Conservation (phyloP, 2,113 vertebrate species). For the Telmatochromis sp. region DNA sequence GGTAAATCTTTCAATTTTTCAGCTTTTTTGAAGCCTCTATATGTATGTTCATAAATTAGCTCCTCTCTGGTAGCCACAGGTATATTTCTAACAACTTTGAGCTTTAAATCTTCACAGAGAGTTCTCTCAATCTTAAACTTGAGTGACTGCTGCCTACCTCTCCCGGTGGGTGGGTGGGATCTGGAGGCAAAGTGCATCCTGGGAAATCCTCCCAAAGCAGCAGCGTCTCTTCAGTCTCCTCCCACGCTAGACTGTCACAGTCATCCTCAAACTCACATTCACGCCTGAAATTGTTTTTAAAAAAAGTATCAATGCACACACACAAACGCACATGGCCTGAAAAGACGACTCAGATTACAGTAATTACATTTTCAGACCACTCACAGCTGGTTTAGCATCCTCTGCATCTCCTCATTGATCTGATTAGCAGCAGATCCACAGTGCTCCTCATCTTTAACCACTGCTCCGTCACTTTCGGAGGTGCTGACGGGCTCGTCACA, state of each 20-base stretch:
- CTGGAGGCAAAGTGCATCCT: slow-evolving; percentile 83
- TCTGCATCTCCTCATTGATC: slow-evolving; percentile 75
- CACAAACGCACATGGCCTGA: not conserved
- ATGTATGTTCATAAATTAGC: not conserved
- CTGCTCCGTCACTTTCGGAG: slow-evolving; percentile 64
- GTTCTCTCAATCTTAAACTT: not conserved
- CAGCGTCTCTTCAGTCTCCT: slow-evolving; percentile 94
- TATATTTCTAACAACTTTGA: not conserved
- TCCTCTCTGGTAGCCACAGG: not conserved
- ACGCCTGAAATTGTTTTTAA: slow-evolving; percentile 47
- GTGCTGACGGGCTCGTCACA: slow-evolving; percentile 68
- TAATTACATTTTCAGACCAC: slow-evolving; percentile 31
- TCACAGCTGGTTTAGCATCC: slow-evolving; percentile 62
- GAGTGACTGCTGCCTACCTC: slow-evolving; percentile 51
- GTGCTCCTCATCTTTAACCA: slow-evolving; percentile 74
- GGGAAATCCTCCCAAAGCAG: slow-evolving; percentile 98
- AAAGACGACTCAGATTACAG: not conserved
- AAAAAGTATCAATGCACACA: not conserved
- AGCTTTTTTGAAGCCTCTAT: not conserved
- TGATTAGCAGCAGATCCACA: slow-evolving; percentile 77
- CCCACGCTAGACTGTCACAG: slow-evolving; percentile 96
- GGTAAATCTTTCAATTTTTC: not conserved
- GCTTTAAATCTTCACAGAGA: not conserved
- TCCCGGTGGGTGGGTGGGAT: slow-evolving; percentile 77
- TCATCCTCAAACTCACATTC: slow-evolving; percentile 78